Percentiles rank a stretch among this genome's conserved stretches.
phyloP scores from a whole-genome alignment of 1,140 invertebrate genomes.

The Lepeophtheirus salmonis region DNA sequence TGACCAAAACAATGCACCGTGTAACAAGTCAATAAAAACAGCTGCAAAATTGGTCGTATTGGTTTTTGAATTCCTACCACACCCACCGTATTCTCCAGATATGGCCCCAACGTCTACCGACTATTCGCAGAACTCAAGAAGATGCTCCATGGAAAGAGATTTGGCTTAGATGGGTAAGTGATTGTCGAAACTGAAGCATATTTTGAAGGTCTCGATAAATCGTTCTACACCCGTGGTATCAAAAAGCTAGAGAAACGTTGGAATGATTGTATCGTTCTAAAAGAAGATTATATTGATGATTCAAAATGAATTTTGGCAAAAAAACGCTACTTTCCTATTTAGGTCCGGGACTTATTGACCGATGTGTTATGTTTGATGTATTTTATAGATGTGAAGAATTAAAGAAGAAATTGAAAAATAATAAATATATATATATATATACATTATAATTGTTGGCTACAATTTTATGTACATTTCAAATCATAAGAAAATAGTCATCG shows the following conservation, averaged over 20 bases:
- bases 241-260: slow-evolving; percentile 27
- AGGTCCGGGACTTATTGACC: neutral
- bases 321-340: neutral
- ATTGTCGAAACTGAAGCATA: neutral
- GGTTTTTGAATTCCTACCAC: neutral
- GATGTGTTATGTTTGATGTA: too few relatives aligned
- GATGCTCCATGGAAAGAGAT: neutral
- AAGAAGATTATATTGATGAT: slow-evolving; percentile 19
- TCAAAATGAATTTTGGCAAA: neutral
- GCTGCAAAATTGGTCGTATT: neutral
- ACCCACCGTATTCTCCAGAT: neutral
- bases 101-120: neutral
- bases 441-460: too few relatives aligned
- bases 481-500: too few relatives aligned
- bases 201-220: neutral
- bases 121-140: slow-evolving; percentile 22
- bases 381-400: too few relatives aligned
- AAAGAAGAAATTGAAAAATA: too few relatives aligned
- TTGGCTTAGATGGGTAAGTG: neutral
- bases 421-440: too few relatives aligned
- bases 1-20: neutral
- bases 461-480: too few relatives aligned
- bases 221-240: slow-evolving; percentile 26
- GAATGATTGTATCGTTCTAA: slow-evolving; percentile 26
- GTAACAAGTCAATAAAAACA: neutral